A percentile compares a stretch with the other conserved stretches of the same genome.
phyloP scores from a whole-genome alignment of 1,140 invertebrate species.

The Musca domestica region DNA sequence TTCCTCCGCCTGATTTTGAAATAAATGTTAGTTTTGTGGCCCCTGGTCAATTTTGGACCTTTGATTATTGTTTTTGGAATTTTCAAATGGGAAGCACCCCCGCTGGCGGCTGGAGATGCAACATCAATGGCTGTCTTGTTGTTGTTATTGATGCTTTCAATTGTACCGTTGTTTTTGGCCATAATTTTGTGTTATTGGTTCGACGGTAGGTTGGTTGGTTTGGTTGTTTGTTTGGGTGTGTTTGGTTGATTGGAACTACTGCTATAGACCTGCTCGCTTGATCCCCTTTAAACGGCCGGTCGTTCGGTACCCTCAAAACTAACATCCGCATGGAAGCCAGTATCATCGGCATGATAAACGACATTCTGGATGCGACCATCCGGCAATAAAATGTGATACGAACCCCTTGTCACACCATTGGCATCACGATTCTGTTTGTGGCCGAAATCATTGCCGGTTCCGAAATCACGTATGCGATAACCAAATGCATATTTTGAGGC shows the following conservation, averaged over 20 bases:
- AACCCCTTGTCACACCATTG: slow-evolving; percentile 67
- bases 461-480: slow-evolving; percentile 68
- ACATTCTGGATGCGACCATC: slow-evolving; percentile 76
- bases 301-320: slow-evolving; percentile 55
- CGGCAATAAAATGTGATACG: slow-evolving; percentile 75
- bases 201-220: slow-evolving; percentile 8
- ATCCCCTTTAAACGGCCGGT: too few species aligned
- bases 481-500: slow-evolving; percentile 73
- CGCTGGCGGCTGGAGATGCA: not conserved
- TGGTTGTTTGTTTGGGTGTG: not conserved
- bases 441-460: slow-evolving; percentile 70
- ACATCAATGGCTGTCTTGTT: not conserved
- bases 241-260: not conserved
- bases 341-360: slow-evolving; percentile 71
- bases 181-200: slow-evolving; percentile 1
- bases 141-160: not conserved
- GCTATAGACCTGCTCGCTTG: too few species aligned
- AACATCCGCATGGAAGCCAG: slow-evolving; percentile 74
- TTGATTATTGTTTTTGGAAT: too few species aligned
- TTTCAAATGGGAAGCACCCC: too few species aligned
- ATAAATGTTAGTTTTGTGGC: slow-evolving; percentile 5
- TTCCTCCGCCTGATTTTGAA: too few species aligned
- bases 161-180: not conserved
- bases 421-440: slow-evolving; percentile 65
- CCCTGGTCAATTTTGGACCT: too few species aligned